Base-by-base conservation (phyloP, 2,797 vertebrate genomes). In the Enteromius fasciolatus region DNA sequence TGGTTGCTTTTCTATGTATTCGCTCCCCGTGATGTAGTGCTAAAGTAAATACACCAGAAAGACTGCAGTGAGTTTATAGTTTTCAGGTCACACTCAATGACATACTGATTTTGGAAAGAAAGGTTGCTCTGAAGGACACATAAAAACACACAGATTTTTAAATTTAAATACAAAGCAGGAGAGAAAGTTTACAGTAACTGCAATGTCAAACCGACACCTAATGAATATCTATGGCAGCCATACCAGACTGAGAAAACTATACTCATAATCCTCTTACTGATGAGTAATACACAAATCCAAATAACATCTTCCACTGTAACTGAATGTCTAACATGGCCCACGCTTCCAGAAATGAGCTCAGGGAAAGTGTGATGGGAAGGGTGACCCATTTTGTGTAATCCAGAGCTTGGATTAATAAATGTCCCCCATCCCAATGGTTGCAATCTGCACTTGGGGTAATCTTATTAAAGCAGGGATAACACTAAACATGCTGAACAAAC, bases 361-460 rank as follows among this genome's bases (percentile, higher is more conserved):
- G 33, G 9, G 78, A 50, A 69, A 28, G 31, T 48, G 18, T 77
- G 87, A 48, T 82, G 76, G 78, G 20, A 68, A 73, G 73, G 90
- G 91, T 90, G 93, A 95, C 94, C 93, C 91, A 90, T 88, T 93
- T 94, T 87, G 86, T 83, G 68, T 93, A 94, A 95, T 95, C 93
- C 92, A 86, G 54, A 68, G 86, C 87, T 94, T 89, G 89, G 88
- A 86, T 92, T 94, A 93, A 94, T 93, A 87, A 91, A 86, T n/a
- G 39, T 41, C 36, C 41, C 81, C 59, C 72, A 68, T 83, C 89
- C 81, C 12, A 64, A 83, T 75, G 18, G 73, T 36, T 23, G 28
- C 80, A n/a, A 74, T 85, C 28, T 81, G 83, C 48, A 48, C 14
- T 72, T 31, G 46, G 33, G 63, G 48, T 94, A 94, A 95, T 94